Evolutionary conservation across 2,797 vertebrate species (phyloP).

Genomic region (Remorina albescens): DNA sequence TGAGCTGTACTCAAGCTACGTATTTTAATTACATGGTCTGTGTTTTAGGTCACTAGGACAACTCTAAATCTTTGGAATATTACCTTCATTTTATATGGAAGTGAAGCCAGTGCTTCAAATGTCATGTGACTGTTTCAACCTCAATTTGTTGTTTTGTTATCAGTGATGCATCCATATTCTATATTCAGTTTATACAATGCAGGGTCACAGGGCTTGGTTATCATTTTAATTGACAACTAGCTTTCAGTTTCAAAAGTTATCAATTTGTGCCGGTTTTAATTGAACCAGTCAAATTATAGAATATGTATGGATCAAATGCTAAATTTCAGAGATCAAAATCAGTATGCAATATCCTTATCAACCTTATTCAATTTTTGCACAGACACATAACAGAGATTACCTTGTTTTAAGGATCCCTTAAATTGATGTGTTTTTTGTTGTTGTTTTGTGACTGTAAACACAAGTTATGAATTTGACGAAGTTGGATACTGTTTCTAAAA

Average conservation of each 20-base stretch:
- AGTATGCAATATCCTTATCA: background rate
- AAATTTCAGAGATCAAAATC: background rate
- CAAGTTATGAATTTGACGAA: background rate
- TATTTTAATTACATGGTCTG: background rate
- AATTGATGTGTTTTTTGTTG: background rate
- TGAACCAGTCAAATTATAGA: background rate
- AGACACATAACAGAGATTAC: background rate
- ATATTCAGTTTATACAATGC: background rate
- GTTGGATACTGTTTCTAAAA: slow-evolving; percentile 4
- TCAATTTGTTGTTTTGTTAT: background rate
- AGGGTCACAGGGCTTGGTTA: background rate
- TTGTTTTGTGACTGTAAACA: background rate
- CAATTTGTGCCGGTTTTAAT: background rate
- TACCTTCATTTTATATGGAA: background rate
- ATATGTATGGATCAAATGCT: background rate
- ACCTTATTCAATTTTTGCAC: background rate
- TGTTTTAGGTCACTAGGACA: background rate
- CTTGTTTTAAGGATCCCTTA: background rate
- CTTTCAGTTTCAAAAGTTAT: background rate
- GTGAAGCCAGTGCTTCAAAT: background rate
- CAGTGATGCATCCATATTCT: background rate
- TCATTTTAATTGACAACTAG: background rate
- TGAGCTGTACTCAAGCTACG: too few relatives aligned
- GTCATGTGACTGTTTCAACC: background rate
- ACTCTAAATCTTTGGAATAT: background rate